Base-by-base conservation (phyloP, 2,113 vertebrate genomes). In the Athene noctua region DNA sequence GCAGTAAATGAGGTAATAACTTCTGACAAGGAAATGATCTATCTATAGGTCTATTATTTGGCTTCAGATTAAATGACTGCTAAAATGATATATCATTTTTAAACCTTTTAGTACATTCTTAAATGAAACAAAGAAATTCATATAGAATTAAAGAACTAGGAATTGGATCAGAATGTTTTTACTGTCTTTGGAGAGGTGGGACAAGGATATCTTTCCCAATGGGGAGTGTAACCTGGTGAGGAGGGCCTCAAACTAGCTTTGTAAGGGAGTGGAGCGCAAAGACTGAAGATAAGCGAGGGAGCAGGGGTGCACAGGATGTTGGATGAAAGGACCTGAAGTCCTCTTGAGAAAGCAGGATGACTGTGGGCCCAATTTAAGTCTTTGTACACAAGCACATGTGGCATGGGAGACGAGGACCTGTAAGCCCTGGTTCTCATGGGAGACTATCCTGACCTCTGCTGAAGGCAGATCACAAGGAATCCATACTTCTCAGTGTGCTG, bases 1-100 rank as follows among this genome's bases (percentile, higher is more conserved):
- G 98, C 98, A 83, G 98, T 98, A 51, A 98, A 98, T 86, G 98
- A 98, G 98, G 98, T 98, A 98, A 98, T 78, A 55, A 20, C 49
- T 55, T 61, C 34, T 61, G 52, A 22, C 21, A 49, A 42, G 38
- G 23, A 71, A 30, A 13, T 32, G 2, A 19, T 36, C 9, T 13
- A 4, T 77, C 49, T 63, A 2, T 70, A 42, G 61, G 16, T 67
- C n/a, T 59, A 0, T 23, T n/a, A 61, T 10, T 70, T 90, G 63
- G 32, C 67, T 90, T 87, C 15, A 29, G 29, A 30, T 94, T 57
- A 71, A 44, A 58, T 59, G 34, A 38, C 25, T 88, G 22, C 58
- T 80, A 29, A 72, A 85, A 20, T 66, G 14, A 17, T 46, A 13
- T 38, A 15, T 57, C 1, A 25, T 62, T 68, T 68, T 82, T 38